These are phyloP conservation scores for Botia kubotai DNA, from an alignment of 2,797 vertebrate species.

Conservation along the genomic window DNA sequence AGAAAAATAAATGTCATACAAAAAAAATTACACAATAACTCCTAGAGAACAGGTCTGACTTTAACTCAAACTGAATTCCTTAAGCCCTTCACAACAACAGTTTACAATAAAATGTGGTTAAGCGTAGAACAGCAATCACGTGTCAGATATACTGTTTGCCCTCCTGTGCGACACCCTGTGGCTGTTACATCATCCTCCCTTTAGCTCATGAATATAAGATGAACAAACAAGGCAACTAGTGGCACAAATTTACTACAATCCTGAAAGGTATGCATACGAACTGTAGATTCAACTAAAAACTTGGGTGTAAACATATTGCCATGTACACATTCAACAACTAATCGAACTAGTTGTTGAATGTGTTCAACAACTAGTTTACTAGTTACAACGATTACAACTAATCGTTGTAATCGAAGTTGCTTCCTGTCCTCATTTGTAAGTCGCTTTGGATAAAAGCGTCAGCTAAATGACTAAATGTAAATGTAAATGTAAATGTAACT, in stretches of 20 bases:
- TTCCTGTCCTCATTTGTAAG: too few species aligned
- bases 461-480: too few species aligned
- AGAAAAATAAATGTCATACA: background rate
- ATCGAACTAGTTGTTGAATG: too few species aligned
- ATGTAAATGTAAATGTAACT: too few species aligned
- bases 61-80: background rate
- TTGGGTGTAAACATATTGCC: background rate
- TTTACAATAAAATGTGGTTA: background rate
- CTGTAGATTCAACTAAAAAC: background rate
- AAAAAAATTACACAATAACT: background rate
- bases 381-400: too few species aligned
- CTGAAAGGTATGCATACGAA: background rate
- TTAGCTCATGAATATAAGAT: background rate
- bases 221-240: too few species aligned
- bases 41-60: background rate
- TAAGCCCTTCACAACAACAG: background rate
- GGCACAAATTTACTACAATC: background rate
- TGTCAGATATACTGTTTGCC: background rate
- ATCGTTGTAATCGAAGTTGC: too few species aligned
- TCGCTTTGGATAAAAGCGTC: too few species aligned
- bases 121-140: background rate
- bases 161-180: constrained; percentile 38
- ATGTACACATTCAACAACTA: too few species aligned
- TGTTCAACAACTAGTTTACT: too few species aligned
- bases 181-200: constrained; percentile 1